Conservation (phyloP, 2,113 vertebrate species). For the Irena cyanogastra region DNA sequence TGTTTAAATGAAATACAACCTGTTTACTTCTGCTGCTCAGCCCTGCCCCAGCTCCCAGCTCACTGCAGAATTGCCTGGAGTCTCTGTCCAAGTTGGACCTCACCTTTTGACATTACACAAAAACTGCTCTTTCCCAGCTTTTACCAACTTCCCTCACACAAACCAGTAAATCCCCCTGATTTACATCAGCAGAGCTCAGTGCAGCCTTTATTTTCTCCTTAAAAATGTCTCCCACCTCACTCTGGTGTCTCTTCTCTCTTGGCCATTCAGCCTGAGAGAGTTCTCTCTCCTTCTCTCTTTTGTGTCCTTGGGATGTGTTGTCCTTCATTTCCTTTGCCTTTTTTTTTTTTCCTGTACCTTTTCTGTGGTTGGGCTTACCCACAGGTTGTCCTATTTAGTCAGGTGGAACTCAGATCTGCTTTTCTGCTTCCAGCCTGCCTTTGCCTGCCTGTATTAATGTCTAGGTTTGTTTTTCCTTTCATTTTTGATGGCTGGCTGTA, state of each 20-base stretch:
- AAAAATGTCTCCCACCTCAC: not conserved
- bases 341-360: not conserved
- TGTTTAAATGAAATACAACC: not conserved
- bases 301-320: not conserved
- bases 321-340: not conserved
- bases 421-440: not conserved
- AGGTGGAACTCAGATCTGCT: not conserved
- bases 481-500: not conserved
- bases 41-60: not conserved
- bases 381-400: not conserved
- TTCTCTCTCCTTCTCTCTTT: not conserved
- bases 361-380: not conserved
- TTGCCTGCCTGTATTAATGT: not conserved
- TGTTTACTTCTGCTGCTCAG: not conserved
- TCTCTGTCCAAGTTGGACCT: not conserved
- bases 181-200: not conserved
- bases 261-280: not conserved
- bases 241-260: not conserved
- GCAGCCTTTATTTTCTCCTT: not conserved
- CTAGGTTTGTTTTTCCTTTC: not conserved
- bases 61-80: not conserved
- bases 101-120: not conserved
- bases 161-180: not conserved
- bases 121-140: not conserved
- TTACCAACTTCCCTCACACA: not conserved